Base-by-base conservation (phyloP, 2,113 vertebrate genomes). In the Poecile atricapillus region DNA sequence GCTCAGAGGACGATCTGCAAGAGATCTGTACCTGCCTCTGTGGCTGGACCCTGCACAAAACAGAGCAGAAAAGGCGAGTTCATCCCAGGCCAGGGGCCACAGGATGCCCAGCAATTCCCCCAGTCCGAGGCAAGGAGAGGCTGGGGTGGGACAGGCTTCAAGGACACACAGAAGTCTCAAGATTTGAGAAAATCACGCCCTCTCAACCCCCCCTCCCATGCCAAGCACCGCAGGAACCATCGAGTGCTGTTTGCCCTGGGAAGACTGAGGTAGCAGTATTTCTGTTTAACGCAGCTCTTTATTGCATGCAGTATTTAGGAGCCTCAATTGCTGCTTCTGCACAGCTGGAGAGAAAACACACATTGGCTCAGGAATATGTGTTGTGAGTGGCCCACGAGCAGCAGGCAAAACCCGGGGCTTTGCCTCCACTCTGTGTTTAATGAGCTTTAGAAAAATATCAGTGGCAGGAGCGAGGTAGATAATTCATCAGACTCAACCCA, bases 11-110 rank as follows among this genome's bases (percentile, higher is more conserved):
- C 5, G 27, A 67, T 58, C 70, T 59, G 35, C 69, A 67, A 73
- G 47, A 71, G 49, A 70, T 71, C 76, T 39, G 24, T 90, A 94
- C 93, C 92, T 96, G 92, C 52, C 17, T 64, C 35, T 60, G 47
- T 2, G 2, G 64, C 30, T 2, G 1, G 27, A 49, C 11, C 58
- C 67, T 13, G 59, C 63, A 20, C 24, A 39, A 43, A 77, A 24
- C 18, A 8, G 31, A 76, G 76, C 83, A 90, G 83, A 93, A 89
- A 95, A 58, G 50, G n/a, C 0, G 3, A 91, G 85, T 81, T 92
- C 88, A 94, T 33, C n/a, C 44, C 86, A 60, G 93, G 76, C 88
- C 79, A 75, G 82, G 13, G 2, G 20, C 1, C 1, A 67, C 33
- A 83, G 41, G 71, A 56, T 4, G 5, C 33, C 41, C 67, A 68